These are phyloP conservation scores for Psilopogon haemacephalus DNA, from an alignment of 2,113 vertebrate genomes.

Conservation along the genomic window DNA sequence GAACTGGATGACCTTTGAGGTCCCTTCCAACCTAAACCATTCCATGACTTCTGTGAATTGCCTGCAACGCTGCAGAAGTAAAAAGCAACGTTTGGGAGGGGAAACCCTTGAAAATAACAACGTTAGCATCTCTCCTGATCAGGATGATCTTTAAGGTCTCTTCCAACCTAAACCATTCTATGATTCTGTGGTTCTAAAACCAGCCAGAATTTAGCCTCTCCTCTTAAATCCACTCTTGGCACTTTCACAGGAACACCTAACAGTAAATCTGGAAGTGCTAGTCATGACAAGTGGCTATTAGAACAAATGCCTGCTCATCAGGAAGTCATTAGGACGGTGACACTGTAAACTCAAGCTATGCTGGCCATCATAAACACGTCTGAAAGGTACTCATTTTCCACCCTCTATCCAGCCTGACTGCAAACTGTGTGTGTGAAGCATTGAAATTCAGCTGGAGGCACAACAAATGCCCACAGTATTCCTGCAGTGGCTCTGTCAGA, in stretches of 20 bases:
- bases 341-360: background rate
- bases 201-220: background rate
- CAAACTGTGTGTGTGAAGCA: background rate
- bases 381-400: background rate
- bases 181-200: no score
- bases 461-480: background rate
- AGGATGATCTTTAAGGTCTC: no score
- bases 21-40: no score
- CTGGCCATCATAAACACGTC: background rate
- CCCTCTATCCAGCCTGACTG: background rate
- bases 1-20: no score
- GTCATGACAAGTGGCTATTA: background rate
- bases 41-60: no score
- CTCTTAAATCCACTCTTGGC: background rate
- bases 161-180: no score
- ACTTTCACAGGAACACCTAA: background rate
- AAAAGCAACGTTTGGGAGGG: no score
- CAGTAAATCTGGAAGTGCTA: background rate
- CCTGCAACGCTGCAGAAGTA: no score
- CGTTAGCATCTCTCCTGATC: no score
- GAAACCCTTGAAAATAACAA: no score
- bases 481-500: background rate
- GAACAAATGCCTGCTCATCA: background rate
- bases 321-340: background rate
- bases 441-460: constrained; percentile 21